Evolutionary conservation across 2,797 vertebrate species (phyloP), one percentile per base, ranked within the genome.

Genomic region (Pempheris klunzingeri): DNA sequence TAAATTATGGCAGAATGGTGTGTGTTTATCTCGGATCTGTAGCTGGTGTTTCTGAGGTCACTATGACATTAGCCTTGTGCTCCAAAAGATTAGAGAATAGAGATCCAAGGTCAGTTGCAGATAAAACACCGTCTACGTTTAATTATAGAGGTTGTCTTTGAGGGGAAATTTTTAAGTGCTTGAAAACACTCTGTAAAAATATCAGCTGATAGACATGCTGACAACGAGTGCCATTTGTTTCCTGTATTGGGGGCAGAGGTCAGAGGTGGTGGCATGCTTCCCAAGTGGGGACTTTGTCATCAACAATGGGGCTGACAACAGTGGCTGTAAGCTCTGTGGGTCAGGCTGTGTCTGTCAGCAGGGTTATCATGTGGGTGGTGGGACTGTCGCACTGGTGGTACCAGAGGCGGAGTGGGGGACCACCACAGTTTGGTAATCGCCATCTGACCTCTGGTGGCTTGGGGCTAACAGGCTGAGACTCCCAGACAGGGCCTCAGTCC

Each of bases 371-470:
- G 88, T 91, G 89, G 87, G 79, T 88, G 88, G 85, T 67, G 66
- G 77, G 71, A 76, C 64, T 77, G 80, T 74, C 32, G 36, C 78
- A 53, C 79, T 67, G 77, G 60, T 78, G 79, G 87, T 77, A 81
- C 78, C 85, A 90, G 84, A 84, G 74, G 60, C 76, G 69, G 71
- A 80, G 67, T 13, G 2, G 71, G 65, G 77, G 86, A 86, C 84
- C 90, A 89, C 90, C 87, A 69, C 59, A 58, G 88, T 74, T 80
- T 80, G 66, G 39, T 82, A 82, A 92, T 89, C 92, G 86, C 84
- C 87, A 86, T 78, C 61, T 92, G 90, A 94, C 90, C 92, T 75
- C 61, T 84, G 84, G 74, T 76, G 81, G 80, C 82, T 79, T 14
- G 30, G 69, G 81, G 81, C 30, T 78, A 81, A 55, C 72, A 75